Base-by-base conservation (phyloP, 2,113 vertebrate species). In the Rhizomys pruinosus region DNA sequence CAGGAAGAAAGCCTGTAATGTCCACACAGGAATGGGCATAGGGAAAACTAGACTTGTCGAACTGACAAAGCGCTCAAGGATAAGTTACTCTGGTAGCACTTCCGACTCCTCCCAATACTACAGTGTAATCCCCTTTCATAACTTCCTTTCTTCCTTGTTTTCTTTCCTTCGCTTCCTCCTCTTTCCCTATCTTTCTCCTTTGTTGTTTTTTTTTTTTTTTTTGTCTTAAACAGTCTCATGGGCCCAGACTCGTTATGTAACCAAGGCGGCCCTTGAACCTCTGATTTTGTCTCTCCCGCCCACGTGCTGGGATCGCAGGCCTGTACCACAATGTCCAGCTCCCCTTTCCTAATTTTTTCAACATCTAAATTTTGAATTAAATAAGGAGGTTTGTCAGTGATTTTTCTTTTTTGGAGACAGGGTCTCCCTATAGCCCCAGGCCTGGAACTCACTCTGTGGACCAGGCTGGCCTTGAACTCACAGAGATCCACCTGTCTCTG, bases 331-430 rank as follows among this genome's bases (percentile, higher is more conserved):
- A 42, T 3, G 44, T n/a, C 29, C 23, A 15, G 11, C 9, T 84
- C 16, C 19, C 19, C 19, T 47, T 68, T 39, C 32, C 37, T 39
- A 57, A 92, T 69, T 89, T 91, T 64, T 91, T 87, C 0, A 84
- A 10, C n/a, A 96, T 52, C 72, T 89, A 82, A 86, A 19, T 84
- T 84, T 64, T 59, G 32, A 92, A 86, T 80, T 89, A 72, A 84
- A 80, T 15, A 84, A 95, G 10, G 37, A 44, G 13, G 7, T 57
- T 97, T 57, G 79, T 17, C 79, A 37, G 84, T 89, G 44, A 93
- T 87, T 57, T 90, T 96, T 69, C n/a, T n/a, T n/a, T n/a, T n/a
- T n/a, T n/a, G n/a, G n/a, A n/a, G n/a, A n/a, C n/a, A n/a, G n/a
- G n/a, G n/a, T n/a, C n/a, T n/a, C n/a, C n/a, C n/a, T n/a, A n/a